Evolutionary conservation across 2,797 vertebrate genomes (phyloP), one percentile per base, ranked within the genome.

Genomic region (Todus mexicanus): DNA sequence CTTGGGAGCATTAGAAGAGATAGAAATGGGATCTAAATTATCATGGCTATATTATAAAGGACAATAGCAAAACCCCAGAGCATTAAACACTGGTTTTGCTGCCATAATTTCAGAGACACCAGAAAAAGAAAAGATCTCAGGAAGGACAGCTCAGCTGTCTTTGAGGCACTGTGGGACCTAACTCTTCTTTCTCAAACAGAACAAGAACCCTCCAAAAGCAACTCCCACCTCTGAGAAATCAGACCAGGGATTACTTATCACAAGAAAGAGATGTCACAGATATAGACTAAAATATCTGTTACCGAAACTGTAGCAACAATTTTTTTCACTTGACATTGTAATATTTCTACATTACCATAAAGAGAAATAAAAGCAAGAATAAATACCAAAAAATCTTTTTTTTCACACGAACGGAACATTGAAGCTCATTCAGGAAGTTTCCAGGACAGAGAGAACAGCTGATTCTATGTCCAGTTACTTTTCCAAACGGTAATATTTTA

Each of bases 1-100:
- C 64, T 92, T 47, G 25, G 61, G 57, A 92, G 35, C 81, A 92
- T 90, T 57, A 94, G 61, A 64, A 74, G 45, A 68, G 47, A 87
- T 2, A 66, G 65, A 84, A 87, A 89, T 81, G 82, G 38, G 26
- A 23, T 12, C 65, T n/a, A 64, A 93, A 93, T 92, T 48, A 27
- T 19, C 82, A 53, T 47, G 71, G 60, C 84, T n/a, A 8, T 53
- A 76, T 73, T 60, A 25, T 27, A 35, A 6, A 82, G 68, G 64
- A 94, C 90, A 89, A 84, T 2, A 64, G 77, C 50, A 94, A 78
- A 12, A 3, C 74, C 79, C 60, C 11, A 23, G 77, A 90, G 61
- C 84, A 79, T 33, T 60, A n/a, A 66, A 63, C 25, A 47, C 33
- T 27, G 31, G 1, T 5, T 48, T 51, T 66, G 29, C 37, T 70